Conservation (phyloP, 2,113 vertebrate genomes). For the Dicerorhinus sumatrensis region DNA sequence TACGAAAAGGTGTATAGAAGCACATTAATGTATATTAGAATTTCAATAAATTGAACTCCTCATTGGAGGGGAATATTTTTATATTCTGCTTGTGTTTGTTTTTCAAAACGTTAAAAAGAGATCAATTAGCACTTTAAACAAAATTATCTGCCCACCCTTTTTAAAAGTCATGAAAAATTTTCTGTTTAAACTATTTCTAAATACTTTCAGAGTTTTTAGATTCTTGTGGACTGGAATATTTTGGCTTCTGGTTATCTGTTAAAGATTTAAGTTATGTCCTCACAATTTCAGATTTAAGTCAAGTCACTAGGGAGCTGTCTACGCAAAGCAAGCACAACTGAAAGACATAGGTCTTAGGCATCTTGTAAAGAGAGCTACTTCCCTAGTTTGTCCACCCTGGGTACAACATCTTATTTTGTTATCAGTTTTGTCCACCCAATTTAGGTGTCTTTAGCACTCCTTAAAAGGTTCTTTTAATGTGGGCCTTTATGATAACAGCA, state of each 20-base stretch:
- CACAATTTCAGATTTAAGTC: not conserved
- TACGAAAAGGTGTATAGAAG: not conserved
- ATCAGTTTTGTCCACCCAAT: not conserved
- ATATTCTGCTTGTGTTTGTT: not conserved
- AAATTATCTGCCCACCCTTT: not conserved
- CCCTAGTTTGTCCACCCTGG: not conserved
- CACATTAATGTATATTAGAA: not conserved
- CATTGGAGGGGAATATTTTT: not conserved
- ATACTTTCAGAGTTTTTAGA: not conserved
- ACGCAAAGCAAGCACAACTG: not conserved
- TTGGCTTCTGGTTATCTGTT: not conserved
- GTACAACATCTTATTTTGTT: not conserved
- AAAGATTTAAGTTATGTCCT: not conserved
- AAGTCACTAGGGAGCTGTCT: not conserved
- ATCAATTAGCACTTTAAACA: not conserved
- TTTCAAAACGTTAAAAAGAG: conserved; percentile 29
- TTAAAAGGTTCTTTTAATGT: not conserved
- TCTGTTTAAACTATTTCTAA: not conserved
- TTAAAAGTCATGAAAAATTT: not conserved
- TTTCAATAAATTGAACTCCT: not conserved
- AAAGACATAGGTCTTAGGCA: not conserved
- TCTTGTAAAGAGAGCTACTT: not conserved
- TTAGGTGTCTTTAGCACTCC: not conserved
- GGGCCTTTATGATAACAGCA: not conserved
- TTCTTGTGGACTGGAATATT: not conserved